phyloP scores from a whole-genome alignment of 2,888 invertebrate genomes.

The Athripsodes cinereus region DNA sequence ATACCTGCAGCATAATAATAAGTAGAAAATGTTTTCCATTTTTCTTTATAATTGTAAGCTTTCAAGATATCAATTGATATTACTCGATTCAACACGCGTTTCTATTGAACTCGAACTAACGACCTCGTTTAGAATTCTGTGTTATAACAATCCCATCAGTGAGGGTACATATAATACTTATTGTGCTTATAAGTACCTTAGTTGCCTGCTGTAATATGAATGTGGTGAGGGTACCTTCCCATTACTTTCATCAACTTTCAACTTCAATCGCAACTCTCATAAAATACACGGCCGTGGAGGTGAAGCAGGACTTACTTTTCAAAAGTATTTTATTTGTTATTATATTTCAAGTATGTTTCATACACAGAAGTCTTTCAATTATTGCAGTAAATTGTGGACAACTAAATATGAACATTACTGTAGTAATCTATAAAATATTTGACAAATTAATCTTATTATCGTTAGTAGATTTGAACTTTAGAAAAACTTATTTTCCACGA shows the following conservation, averaged over 20 bases:
- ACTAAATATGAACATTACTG: not conserved
- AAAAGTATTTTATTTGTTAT: too few species aligned
- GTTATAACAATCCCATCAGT: not conserved
- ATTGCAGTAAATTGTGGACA: not conserved
- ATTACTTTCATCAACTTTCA: not conserved
- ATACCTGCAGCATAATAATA: too few species aligned
- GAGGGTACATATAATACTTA: too few species aligned
- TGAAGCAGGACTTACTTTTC: not conserved
- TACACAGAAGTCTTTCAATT: not conserved
- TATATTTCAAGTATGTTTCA: not conserved
- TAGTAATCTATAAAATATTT: too few species aligned
- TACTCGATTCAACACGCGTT: not conserved
- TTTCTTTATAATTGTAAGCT: too few species aligned
- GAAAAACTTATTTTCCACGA: too few species aligned
- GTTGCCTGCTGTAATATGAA: not conserved
- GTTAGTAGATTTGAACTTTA: too few species aligned
- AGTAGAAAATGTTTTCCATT: too few species aligned
- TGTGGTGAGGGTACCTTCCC: not conserved
- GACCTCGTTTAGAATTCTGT: not conserved
- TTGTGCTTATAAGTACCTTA: not conserved
- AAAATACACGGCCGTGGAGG: not conserved
- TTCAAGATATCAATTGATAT: too few species aligned
- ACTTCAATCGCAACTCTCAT: not conserved
- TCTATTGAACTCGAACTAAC: not conserved
- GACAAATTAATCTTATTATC: too few species aligned